These are phyloP conservation scores for Acipenser transmontanus DNA, from an alignment of 2,797 vertebrate genomes.

Conservation along the genomic window DNA sequence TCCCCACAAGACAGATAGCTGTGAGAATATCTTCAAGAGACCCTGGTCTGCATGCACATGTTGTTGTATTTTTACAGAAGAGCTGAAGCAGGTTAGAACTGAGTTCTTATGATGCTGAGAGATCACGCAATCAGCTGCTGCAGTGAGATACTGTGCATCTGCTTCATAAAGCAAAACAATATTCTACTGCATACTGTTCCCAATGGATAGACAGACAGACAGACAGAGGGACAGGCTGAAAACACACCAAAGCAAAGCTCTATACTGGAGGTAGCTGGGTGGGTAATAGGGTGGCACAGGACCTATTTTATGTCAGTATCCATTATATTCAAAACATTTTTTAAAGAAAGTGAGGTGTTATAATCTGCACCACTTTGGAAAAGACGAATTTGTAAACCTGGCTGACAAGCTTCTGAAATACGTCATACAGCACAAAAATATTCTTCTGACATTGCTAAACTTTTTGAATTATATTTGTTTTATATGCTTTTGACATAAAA, in stretches of 20 bases:
- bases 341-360: background rate
- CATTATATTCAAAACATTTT: background rate
- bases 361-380: conserved; percentile 2
- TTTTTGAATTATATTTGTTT: conserved; percentile 60
- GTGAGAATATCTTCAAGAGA: no score
- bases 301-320: background rate
- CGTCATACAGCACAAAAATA: conserved; percentile 18
- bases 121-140: no score
- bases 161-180: no score
- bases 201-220: background rate
- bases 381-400: conserved; percentile 7
- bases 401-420: conserved; percentile 9
- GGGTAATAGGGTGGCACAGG: no score
- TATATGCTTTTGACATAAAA: conserved; percentile 52
- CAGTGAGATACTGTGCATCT: no score
- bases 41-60: no score
- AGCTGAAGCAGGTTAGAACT: no score
- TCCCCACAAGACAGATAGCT: background rate
- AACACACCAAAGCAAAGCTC: background rate
- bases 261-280: background rate
- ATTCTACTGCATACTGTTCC: no score
- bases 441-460: conserved; percentile 44
- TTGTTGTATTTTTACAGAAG: no score
- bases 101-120: no score
- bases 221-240: background rate